Conservation (phyloP, 2,113 vertebrate genomes). For the Myrmecobius fasciatus region DNA sequence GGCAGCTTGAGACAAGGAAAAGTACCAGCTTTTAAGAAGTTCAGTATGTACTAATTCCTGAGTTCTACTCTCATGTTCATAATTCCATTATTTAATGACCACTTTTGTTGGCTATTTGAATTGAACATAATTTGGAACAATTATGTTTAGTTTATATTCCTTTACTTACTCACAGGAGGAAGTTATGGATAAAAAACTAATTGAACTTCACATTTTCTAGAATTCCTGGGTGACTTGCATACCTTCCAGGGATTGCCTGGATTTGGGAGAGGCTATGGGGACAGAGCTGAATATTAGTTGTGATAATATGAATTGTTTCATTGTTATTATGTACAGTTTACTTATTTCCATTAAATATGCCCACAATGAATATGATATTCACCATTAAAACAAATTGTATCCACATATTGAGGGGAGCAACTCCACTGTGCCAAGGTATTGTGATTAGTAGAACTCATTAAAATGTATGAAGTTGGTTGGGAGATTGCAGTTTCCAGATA, state of each 20-base stretch:
- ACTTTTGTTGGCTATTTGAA: not conserved
- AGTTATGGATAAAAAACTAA: not conserved
- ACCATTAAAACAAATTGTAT: not conserved
- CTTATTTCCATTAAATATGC: not conserved
- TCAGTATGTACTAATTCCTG: not conserved
- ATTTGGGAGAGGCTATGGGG: not conserved
- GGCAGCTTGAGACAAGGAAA: not conserved
- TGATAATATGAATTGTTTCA: not conserved
- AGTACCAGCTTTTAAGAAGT: not conserved
- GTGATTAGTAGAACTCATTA: not conserved
- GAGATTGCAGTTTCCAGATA: not conserved
- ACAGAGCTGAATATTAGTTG: not conserved
- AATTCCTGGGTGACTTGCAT: not conserved
- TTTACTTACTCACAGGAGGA: not conserved
- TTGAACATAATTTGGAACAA: not conserved
- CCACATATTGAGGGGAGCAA: not conserved
- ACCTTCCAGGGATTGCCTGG: not conserved
- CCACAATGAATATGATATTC: not conserved
- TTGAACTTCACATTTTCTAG: not conserved
- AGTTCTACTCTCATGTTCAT: not conserved
- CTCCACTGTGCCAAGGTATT: not conserved
- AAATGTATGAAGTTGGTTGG: not conserved
- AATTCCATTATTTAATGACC: not conserved
- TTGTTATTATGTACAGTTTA: not conserved
- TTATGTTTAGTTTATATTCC: not conserved